Conservation (phyloP, 2,113 vertebrate species). For the human (Homo sapiens) region GRCh38 chr17:66625001-66625500, state of each 20-base stretch:
- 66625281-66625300: neutral
- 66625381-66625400: rapidly evolving
- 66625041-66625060: neutral
- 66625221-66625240: neutral
- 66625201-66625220: neutral
- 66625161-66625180: neutral
- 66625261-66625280: neutral
- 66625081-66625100: neutral
- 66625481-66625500: rapidly evolving
- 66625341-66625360: neutral
- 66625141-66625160: neutral
- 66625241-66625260: neutral
- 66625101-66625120: neutral
- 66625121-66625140: neutral
- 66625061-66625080: neutral
- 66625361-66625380: neutral
- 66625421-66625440: slow-evolving; percentile 24
- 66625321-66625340: rapidly evolving
- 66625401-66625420: rapidly evolving
- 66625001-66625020: neutral
- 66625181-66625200: neutral
- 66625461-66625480: slow-evolving; percentile 20
- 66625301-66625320: neutral
- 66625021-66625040: neutral
- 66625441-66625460: slow-evolving; percentile 79